Percentiles rank a stretch among this genome's conserved stretches.
These are phyloP conservation scores for Diadophis punctatus DNA, from an alignment of 2,113 vertebrate genomes.

Conservation along the genomic window DNA sequence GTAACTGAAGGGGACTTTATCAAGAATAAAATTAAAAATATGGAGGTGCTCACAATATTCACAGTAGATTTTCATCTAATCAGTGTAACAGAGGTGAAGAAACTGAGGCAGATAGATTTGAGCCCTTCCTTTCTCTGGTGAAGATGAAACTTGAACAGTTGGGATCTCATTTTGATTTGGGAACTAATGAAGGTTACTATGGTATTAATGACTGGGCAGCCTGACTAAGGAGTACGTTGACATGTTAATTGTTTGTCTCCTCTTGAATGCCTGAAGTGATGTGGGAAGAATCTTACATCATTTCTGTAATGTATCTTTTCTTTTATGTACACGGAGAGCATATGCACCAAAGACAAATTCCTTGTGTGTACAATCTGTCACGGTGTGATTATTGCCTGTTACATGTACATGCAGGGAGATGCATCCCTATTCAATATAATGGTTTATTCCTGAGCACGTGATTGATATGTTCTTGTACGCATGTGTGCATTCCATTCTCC, in stretches of 20 bases:
- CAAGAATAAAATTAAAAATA: slow-evolving; percentile 61
- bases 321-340: no score
- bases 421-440: no score
- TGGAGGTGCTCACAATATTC: slow-evolving; percentile 51
- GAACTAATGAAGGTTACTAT: slow-evolving; percentile 30
- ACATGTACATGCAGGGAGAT: no score
- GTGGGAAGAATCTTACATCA: not conserved
- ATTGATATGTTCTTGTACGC: no score
- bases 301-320: no score
- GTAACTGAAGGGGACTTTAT: slow-evolving; percentile 62
- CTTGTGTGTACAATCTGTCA: no score
- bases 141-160: slow-evolving; percentile 34
- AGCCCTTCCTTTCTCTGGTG: slow-evolving; percentile 4
- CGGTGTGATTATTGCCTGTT: no score
- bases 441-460: no score
- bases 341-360: no score
- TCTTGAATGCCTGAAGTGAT: not conserved
- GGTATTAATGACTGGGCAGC: slow-evolving; percentile 11
- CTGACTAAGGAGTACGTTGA: slow-evolving; percentile 22
- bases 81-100: slow-evolving; percentile 34
- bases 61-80: slow-evolving; percentile 23
- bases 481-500: no score
- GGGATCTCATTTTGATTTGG: slow-evolving; percentile 36
- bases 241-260: slow-evolving; percentile 26
- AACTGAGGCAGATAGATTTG: slow-evolving; percentile 35